Evolutionary conservation across 2,113 vertebrate genomes (phyloP), one percentile per base, ranked within the genome.

Genomic region (Spea bombifrons): DNA sequence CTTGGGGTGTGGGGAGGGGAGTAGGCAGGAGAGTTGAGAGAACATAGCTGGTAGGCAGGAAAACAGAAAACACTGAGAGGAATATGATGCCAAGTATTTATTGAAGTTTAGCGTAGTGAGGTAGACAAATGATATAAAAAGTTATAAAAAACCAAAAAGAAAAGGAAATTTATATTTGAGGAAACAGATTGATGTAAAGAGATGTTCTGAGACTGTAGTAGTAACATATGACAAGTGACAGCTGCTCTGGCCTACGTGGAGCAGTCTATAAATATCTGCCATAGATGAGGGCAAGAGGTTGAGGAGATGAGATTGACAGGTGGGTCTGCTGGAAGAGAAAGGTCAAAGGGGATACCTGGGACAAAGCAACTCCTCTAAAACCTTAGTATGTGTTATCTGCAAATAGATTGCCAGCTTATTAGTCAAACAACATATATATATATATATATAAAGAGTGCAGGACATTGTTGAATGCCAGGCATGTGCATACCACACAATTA

Each of bases 291-390:
- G 57, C 55, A n/a, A 68, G 71, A 73, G 50, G 16, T 63, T 67
- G 61, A 44, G 77, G 46, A 44, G 15, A 5, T 61, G 46, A 73
- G 77, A 80, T 66, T 73, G 78, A 80, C 78, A 80, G 64, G 71
- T 74, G 52, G 46, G 43, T 46, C 78, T 80, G 78, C 71, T 45
- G 52, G 71, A 10, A 46, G 48, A 8, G 7, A 80, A 80, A 80
- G 77, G 78, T 68, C 78, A 80, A 30, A 80, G 78, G 78, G 73
- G 65, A 74, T 12, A 74, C 8, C 44, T 73, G 49, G 78, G 78
- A 74, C 78, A 80, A 74, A 68, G 61, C 64, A 44, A 68, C 5
- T 68, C 44, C 45, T 15, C 12, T 5, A 68, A 13, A 68, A 12
- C 7, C 10, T 68, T 47, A 15, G 12, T 12, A 47, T 68, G 67